A percentile compares a stretch with the other conserved stretches of the same genome.
Conservation (phyloP, 2,113 vertebrate species). For the Cranoglanis bouderius region DNA sequence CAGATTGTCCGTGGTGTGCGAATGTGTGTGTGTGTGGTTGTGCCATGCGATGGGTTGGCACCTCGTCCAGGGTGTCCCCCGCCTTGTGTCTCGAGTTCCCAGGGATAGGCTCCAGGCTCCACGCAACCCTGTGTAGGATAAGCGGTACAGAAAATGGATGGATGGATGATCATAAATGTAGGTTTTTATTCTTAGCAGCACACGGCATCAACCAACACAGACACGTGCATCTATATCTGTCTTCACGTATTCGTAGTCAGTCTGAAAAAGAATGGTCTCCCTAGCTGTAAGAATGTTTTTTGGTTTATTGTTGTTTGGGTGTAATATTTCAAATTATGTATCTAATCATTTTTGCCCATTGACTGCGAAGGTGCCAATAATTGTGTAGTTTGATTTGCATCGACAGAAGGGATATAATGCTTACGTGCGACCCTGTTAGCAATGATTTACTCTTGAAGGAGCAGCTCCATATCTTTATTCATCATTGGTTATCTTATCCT, state of each 20-base stretch:
- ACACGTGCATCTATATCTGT: not conserved
- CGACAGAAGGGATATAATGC: not conserved
- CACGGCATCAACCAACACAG: not conserved
- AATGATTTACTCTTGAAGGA: not conserved
- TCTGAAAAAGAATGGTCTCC: not conserved
- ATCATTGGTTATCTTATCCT: not conserved
- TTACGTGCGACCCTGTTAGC: not conserved
- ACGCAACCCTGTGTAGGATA: too few relatives aligned
- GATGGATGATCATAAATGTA: not conserved
- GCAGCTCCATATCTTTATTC: not conserved
- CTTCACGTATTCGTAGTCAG: not conserved
- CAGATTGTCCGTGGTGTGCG: too few relatives aligned
- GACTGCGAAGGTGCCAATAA: not conserved
- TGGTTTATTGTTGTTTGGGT: too few relatives aligned
- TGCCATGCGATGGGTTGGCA: too few relatives aligned
- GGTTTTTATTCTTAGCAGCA: not conserved
- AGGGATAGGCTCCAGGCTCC: too few relatives aligned
- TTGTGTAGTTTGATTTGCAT: not conserved
- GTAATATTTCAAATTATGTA: not conserved
- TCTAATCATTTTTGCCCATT: not conserved
- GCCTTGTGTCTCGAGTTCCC: too few relatives aligned
- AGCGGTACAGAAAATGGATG: too few relatives aligned
- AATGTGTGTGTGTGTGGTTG: too few relatives aligned
- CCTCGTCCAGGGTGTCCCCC: too few relatives aligned
- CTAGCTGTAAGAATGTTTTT: not conserved